Percentiles rank a stretch among this genome's conserved stretches.
Evolutionary conservation across 2,888 invertebrate species (phyloP).

Genomic region (Crematogaster levior): DNA sequence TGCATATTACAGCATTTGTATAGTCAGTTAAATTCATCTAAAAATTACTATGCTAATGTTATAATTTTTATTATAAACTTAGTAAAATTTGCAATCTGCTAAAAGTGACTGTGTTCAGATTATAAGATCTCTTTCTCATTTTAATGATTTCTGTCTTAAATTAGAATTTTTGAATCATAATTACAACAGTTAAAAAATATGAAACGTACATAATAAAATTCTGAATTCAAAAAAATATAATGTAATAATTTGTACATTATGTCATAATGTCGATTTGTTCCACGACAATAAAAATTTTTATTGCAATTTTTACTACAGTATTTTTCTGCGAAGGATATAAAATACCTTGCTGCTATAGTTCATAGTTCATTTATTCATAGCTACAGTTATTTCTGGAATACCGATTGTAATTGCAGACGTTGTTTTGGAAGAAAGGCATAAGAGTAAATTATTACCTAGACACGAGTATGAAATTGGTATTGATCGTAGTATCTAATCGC

Average conservation of each 20-base stretch:
- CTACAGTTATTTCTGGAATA: conserved; percentile 10
- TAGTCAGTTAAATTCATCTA: background rate
- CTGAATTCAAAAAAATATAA: background rate
- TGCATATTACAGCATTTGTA: background rate
- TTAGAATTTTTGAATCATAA: background rate
- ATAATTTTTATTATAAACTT: background rate
- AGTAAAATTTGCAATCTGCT: background rate
- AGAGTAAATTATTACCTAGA: background rate
- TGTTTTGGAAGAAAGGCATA: background rate
- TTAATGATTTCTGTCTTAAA: background rate
- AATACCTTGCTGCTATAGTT: background rate
- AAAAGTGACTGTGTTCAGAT: background rate
- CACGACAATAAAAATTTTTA: background rate
- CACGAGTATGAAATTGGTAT: background rate
- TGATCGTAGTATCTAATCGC: background rate
- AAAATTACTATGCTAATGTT: background rate
- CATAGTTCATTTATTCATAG: background rate
- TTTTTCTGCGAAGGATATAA: background rate
- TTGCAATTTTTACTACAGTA: background rate
- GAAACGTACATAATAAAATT: background rate
- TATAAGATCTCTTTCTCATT: background rate
- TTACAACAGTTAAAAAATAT: background rate
- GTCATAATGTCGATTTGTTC: background rate
- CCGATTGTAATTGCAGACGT: background rate
- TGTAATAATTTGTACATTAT: background rate